Evolutionary conservation across 2,113 vertebrate genomes (phyloP).

Genomic region (Megalops atlanticus): DNA sequence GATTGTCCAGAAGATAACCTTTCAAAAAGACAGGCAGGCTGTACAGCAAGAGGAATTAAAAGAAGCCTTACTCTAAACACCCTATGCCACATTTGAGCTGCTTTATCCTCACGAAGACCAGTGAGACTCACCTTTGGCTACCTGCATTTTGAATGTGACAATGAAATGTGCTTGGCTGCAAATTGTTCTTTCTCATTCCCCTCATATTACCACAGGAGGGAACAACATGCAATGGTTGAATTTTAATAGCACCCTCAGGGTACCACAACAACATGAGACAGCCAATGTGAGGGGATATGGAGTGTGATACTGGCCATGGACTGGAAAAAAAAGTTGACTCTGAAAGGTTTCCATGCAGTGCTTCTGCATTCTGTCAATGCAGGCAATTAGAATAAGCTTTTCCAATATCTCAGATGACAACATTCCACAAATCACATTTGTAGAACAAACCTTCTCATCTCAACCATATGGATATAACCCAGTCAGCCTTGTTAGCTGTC

Average conservation of each 20-base stretch:
- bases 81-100: neutral
- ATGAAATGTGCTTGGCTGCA: neutral
- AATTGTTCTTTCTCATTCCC: neutral
- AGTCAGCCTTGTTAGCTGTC: neutral
- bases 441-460: neutral
- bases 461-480: conserved; percentile 4
- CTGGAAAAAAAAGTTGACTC: conserved; percentile 20
- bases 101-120: neutral
- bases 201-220: conserved; percentile 1
- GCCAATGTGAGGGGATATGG: conserved; percentile 30
- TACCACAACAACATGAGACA: neutral
- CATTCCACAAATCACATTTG: neutral
- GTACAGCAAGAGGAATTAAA: neutral
- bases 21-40: neutral
- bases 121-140: neutral
- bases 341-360: conserved; percentile 13
- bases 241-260: conserved; percentile 14
- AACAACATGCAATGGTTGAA: conserved; percentile 22
- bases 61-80: neutral
- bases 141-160: neutral
- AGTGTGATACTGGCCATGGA: conserved; percentile 22
- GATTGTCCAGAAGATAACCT: neutral
- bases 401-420: neutral
- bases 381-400: conserved; percentile 18
- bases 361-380: neutral